Base-by-base conservation (phyloP, 2,113 vertebrate species). In the Prietella phreatophila region DNA sequence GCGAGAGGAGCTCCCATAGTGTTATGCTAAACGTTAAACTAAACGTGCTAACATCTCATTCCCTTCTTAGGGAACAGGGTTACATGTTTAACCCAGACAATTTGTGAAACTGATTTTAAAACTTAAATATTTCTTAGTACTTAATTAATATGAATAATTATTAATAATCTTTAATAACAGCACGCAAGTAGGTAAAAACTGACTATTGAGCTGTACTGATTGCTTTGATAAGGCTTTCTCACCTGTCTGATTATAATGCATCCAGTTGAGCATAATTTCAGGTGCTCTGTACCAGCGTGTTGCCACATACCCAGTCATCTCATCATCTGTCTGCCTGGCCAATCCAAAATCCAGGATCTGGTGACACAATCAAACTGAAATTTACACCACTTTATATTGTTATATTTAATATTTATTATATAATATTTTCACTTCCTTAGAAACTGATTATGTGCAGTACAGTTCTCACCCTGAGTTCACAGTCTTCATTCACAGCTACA, bases 231-330 rank as follows among this genome's bases (percentile, higher is more conserved):
- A 81, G 39, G 36, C 42, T 20, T 13, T 85, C 82, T 92, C 92
- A 99, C 98, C 98, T 90, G 98, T 99, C 92, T 99, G 97, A 93
- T 98, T 99, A 92, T 99, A 99, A 91, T 99, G 98, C 98, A 99
- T 99, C 98, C 98, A 99, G 92, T 99, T 99, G 73, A 99, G 95
- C 98, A 99, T 99, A 92, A 99, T 99, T 94, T 99, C 98, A 0
- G 98, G 98, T 1, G 98, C 98, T 88, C 97, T 95, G 91, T 99
- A 99, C 98, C 98, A 99, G 85, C 98, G 96, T 13, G 98, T 99
- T 36, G 98, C 98, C 91, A 99, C 98, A 0, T 99, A 99, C 10
- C 98, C 98, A 0, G 98, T 99, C 97, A 99, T 99, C 93, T 99
- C 98, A 73, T 99, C 98, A 0, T 99, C 97, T 0, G 98, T 97